Evolutionary conservation across 2,113 vertebrate species (phyloP), one percentile per base, ranked within the genome.

Genomic region (Istiophorus platypterus): DNA sequence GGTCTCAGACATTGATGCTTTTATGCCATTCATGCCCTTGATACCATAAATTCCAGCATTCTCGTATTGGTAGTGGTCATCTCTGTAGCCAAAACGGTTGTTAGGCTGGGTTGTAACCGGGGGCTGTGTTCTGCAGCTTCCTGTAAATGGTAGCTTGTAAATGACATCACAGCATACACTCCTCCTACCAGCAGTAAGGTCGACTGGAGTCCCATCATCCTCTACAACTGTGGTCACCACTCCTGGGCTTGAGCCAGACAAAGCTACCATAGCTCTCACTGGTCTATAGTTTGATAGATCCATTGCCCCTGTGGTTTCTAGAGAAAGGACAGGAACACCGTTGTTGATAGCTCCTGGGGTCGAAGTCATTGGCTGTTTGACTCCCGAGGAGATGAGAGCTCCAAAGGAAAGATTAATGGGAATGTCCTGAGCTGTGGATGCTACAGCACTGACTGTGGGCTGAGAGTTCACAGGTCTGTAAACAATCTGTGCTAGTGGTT

Each of bases 131-230:
- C 96, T 96, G 81, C 98, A 99, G 87, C 95, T 99, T 87, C 96
- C 96, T 71, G 97, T 96, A 92, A 99, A 99, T 34, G 98, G 98
- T 57, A 99, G 92, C 85, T 96, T 98, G 91, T 99, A 99, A 86
- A 99, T 97, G 73, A 99, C 91, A 92, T 99, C 98, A 92, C 98
- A 99, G 91, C 98, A 99, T 72, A 98, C 97, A 73, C 95, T 95
- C 92, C 96, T 96, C 79, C 97, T 96, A 39, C 97, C 97, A 80
- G 97, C 97, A 74, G 98, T 99, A 66, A 99, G 93, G 90, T 99
- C 98, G 29, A 99, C 96, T 82, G 98, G 98, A 54, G 96, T 97
- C 77, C 97, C 97, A 87, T 98, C 97, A 59, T 99, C 98, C 84
- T 98, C 97, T 88, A 99, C 92, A 86, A 98, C 91, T 67, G 96